A percentile compares a stretch with the other conserved stretches of the same genome.
Conservation (phyloP, 2,797 vertebrate genomes). For the Gymnodraco acuticeps region DNA sequence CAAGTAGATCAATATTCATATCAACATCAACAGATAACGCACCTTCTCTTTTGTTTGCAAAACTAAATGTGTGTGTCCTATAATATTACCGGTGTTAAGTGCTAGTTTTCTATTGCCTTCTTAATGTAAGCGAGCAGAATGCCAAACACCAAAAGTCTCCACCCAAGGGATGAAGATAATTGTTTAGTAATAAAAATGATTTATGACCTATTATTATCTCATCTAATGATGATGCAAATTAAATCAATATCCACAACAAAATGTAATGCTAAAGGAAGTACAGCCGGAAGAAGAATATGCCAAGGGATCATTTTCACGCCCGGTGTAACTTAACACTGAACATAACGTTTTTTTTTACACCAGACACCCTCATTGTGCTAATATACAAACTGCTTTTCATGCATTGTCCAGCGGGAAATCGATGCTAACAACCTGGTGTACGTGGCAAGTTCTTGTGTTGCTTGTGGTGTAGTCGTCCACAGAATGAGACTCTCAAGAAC, state of each 20-base stretch:
- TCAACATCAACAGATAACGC: no score
- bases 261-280: constrained; percentile 15
- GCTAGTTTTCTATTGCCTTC: no score
- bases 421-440: constrained; percentile 61
- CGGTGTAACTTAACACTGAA: constrained; percentile 40
- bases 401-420: constrained; percentile 52
- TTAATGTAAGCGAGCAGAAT: constrained; percentile 1
- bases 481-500: constrained; percentile 59
- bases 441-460: constrained; percentile 67
- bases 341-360: constrained; percentile 56
- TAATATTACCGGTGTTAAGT: no score
- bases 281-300: constrained; percentile 26
- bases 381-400: constrained; percentile 35
- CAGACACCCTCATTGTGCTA: constrained; percentile 33
- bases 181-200: background rate
- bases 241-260: constrained; percentile 49
- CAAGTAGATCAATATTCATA: no score
- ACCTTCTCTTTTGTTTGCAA: no score
- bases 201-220: background rate
- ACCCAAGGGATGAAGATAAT: constrained; percentile 2
- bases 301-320: constrained; percentile 37
- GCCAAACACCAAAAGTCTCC: background rate
- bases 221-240: constrained; percentile 30
- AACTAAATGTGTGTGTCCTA: no score
- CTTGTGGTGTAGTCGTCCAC: constrained; percentile 54